A percentile compares a stretch with the other conserved stretches of the same genome.
Evolutionary conservation across 2,113 vertebrate species (phyloP).

Genomic region (Pituophis catenifer): DNA sequence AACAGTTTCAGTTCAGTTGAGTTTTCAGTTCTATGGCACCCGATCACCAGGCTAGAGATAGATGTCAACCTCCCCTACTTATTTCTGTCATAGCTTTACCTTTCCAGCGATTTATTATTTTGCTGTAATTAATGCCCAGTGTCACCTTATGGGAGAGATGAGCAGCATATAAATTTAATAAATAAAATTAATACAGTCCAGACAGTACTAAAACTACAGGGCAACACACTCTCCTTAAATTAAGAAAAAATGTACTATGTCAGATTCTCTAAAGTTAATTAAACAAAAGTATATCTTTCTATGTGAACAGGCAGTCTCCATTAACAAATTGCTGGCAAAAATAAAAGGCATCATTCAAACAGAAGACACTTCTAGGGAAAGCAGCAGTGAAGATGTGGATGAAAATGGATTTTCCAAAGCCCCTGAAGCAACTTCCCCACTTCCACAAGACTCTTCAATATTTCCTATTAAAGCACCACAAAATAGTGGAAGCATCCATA

Average conservation of each 20-base stretch:
- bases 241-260: not conserved
- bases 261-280: not conserved
- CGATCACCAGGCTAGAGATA: not conserved
- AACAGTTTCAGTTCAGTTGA: not conserved
- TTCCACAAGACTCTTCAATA: constrained; percentile 44
- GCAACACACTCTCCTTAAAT: not conserved
- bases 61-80: not conserved
- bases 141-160: not conserved
- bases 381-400: constrained; percentile 28
- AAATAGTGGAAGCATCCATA: constrained; percentile 50
- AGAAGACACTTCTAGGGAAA: constrained; percentile 50
- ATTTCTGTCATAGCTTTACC: not conserved
- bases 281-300: not conserved
- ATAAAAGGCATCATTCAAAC: constrained; percentile 52
- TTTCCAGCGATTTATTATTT: not conserved
- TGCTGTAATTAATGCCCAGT: not conserved
- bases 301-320: constrained; percentile 26
- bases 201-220: not conserved
- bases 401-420: constrained; percentile 19
- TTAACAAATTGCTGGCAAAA: constrained; percentile 44
- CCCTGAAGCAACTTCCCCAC: not conserved
- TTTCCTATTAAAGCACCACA: not conserved
- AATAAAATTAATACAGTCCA: not conserved
- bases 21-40: not conserved
- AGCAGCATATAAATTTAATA: not conserved